Evolutionary conservation across 2,888 invertebrate genomes (phyloP), one percentile per base, ranked within the genome.

Genomic region (Acleris holmiana): DNA sequence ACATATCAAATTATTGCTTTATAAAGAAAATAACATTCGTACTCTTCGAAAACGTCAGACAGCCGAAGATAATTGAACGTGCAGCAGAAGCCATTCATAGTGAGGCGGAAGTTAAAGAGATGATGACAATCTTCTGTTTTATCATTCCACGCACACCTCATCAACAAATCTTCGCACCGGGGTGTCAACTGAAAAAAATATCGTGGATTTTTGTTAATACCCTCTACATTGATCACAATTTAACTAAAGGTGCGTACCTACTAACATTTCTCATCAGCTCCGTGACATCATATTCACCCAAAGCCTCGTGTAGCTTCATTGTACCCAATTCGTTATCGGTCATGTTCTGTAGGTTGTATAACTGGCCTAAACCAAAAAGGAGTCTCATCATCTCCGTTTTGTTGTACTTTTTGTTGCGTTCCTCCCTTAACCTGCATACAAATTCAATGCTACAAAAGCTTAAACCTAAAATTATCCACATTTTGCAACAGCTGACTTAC

Each of bases 71-170:
- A 94, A 78, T 94, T 94, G 74, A 94, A 94, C 1, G 93, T 91
- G 73, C 94, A 94, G 72, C 94, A 94, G 72, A 88, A 93, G 0
- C 94, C 94, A 58, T 93, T 93, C 79, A 89, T 89, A 2, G 94
- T 94, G n/a, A 93, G 85, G n/a, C 94, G 87, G 61, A 93, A 86
- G 59, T 89, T 87, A 68, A 94, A 94, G 6, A 94, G 74, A 1
- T 93, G 85, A 0, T 82, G 73, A 67, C 94, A 94, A 13, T 88
- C 76, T 49, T 74, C 85, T 0, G 82, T 72, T 41, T 78, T 73
- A 2, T 89, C 89, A 57, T 91, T 88, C 94, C 94, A 94, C 7
- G 82, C 76, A 69, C 94, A 94, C 50, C 87, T 78, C 41, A 90
- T 68, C 23, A 94, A 71, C 6, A 93, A 66, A 60, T 93, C 90